Conservation (phyloP, 2,888 invertebrate genomes). For the Acheta domesticus region DNA sequence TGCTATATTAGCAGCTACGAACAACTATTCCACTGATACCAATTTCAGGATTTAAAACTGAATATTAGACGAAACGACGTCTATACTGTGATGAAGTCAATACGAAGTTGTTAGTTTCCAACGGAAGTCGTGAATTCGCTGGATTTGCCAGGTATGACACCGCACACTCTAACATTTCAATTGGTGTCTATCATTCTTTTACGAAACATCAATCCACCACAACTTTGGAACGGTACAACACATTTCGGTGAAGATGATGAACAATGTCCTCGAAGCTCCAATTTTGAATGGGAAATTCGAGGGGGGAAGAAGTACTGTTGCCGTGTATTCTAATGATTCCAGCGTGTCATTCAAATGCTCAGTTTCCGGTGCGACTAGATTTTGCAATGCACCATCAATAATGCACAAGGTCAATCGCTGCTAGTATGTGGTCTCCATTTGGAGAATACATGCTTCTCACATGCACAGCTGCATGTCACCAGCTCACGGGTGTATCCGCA, state of each 20-base stretch:
- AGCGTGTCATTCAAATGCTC: constrained; percentile 35
- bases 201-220: constrained; percentile 40
- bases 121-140: constrained; percentile 39
- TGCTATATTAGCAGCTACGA: background rate
- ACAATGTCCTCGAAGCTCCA: constrained; percentile 39
- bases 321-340: constrained; percentile 44
- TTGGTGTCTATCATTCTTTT: constrained; percentile 41
- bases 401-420: no score
- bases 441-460: background rate
- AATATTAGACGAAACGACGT: constrained; percentile 20
- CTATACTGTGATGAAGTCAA: constrained; percentile 25
- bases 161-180: constrained; percentile 38
- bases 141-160: constrained; percentile 40
- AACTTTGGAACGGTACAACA: constrained; percentile 40
- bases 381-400: background rate
- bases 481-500: background rate
- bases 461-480: background rate
- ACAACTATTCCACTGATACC: background rate
- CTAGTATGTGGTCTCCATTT: no score
- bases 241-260: constrained; percentile 29
- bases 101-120: constrained; percentile 33
- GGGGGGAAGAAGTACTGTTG: constrained; percentile 39
- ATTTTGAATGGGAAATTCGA: constrained; percentile 35
- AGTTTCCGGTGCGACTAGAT: constrained; percentile 41
- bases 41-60: constrained; percentile 24